phyloP scores from a whole-genome alignment of 2,888 invertebrate species.

The Busseola fusca region DNA sequence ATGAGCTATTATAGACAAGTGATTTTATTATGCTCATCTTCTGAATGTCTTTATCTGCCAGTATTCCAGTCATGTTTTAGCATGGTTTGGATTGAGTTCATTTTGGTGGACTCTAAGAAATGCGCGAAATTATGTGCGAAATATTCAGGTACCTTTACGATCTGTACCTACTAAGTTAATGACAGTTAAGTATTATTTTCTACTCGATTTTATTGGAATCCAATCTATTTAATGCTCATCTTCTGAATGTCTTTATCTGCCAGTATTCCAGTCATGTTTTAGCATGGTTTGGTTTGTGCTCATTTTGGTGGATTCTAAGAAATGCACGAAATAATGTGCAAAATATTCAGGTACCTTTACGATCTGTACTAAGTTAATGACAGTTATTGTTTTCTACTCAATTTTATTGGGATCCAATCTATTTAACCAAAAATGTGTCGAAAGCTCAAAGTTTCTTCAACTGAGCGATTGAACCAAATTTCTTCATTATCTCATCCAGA shows the following conservation, averaged over 20 bases:
- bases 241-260: neutral
- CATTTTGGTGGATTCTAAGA: neutral
- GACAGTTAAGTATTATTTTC: too few species aligned
- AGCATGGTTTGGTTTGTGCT: neutral
- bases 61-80: neutral
- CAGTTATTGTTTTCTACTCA: too few species aligned
- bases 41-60: neutral
- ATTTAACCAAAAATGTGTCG: neutral
- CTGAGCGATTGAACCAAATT: conserved; percentile 51
- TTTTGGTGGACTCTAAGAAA: neutral
- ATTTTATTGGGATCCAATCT: neutral
- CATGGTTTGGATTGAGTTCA: neutral
- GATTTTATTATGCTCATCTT: conserved; percentile 9
- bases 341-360: conserved; percentile 1
- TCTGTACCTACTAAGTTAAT: too few species aligned
- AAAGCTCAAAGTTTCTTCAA: conserved; percentile 4
- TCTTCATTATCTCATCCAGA: conserved; percentile 76
- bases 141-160: neutral
- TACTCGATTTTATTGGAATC: too few species aligned
- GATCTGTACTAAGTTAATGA: neutral
- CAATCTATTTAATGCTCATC: too few species aligned
- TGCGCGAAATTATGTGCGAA: neutral
- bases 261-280: neutral
- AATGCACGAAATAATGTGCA: neutral
- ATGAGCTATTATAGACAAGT: conserved; percentile 34